These are phyloP conservation scores for Dendrolimus pini DNA, from an alignment of 2,888 invertebrate genomes.

Conservation along the genomic window DNA sequence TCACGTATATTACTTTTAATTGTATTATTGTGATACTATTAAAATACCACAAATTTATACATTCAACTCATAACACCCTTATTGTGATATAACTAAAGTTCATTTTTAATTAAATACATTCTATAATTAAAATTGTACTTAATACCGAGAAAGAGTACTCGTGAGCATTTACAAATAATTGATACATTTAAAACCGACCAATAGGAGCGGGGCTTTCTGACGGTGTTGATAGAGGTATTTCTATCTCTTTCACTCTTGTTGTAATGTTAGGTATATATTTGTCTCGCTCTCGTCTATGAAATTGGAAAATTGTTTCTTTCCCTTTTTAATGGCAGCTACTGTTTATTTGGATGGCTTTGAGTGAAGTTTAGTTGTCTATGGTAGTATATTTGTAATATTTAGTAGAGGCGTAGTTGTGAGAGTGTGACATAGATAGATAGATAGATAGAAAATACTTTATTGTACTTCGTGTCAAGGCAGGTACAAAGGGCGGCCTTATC, in stretches of 20 bases:
- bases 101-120: neutral
- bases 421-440: too few relatives aligned
- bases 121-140: neutral
- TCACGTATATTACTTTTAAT: too few relatives aligned
- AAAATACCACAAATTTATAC: neutral
- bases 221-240: neutral
- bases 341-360: too few relatives aligned
- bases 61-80: neutral
- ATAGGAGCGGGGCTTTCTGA: neutral
- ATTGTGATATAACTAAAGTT: neutral
- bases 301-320: neutral
- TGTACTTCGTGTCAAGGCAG: too few relatives aligned
- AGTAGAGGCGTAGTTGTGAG: too few relatives aligned
- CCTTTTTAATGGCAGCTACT: neutral
- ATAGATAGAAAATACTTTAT: too few relatives aligned
- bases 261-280: neutral
- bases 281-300: neutral
- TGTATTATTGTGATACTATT: neutral
- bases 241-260: neutral
- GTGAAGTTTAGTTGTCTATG: too few relatives aligned
- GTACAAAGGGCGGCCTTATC: too few relatives aligned
- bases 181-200: neutral
- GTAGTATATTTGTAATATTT: too few relatives aligned
- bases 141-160: neutral
- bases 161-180: neutral